These are phyloP conservation scores for Crossaster papposus DNA, from an alignment of 53 echinoderm and acorn worm species.

Conservation along the genomic window DNA sequence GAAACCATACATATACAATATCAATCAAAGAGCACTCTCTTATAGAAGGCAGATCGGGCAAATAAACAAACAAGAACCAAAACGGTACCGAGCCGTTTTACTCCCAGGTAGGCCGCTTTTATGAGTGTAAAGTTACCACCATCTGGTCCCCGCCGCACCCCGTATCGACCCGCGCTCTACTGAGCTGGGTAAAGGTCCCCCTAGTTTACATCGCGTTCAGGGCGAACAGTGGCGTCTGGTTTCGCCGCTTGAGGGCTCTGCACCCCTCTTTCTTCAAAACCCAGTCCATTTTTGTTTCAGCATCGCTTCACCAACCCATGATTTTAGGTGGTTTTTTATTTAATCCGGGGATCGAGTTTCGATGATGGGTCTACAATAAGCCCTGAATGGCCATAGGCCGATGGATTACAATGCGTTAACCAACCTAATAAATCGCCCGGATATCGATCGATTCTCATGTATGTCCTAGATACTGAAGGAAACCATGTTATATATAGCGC, in stretches of 20 bases:
- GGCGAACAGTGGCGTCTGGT: conserved; percentile 30
- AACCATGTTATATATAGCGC: not conserved
- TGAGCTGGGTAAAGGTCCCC: conserved; percentile 48
- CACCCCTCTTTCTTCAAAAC: conserved; percentile 13
- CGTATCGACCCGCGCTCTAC: conserved; percentile 41
- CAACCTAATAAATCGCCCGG: conserved; percentile 33
- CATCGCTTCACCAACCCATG: conserved; percentile 39
- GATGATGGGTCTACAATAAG: not conserved
- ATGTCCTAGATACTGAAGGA: not conserved
- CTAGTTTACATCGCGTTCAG: conserved; percentile 23
- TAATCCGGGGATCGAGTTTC: conserved; percentile 37
- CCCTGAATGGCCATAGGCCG: not conserved
- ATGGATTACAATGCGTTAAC: conserved; percentile 43
- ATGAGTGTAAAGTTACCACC: conserved; percentile 59
- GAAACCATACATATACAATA: conserved; percentile 32
- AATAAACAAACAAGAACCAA: conserved; percentile 3
- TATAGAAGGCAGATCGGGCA: conserved; percentile 27
- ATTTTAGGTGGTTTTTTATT: conserved; percentile 40
- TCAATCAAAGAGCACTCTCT: conserved; percentile 25
- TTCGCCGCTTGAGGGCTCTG: conserved; percentile 36
- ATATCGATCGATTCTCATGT: not conserved
- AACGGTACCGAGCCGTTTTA: not conserved
- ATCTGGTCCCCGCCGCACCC: conserved; percentile 52
- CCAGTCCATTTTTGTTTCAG: not conserved
- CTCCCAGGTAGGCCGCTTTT: conserved; percentile 19